Base-by-base conservation (phyloP, 2,797 vertebrate genomes). In the Hydrocynus forskahlii region DNA sequence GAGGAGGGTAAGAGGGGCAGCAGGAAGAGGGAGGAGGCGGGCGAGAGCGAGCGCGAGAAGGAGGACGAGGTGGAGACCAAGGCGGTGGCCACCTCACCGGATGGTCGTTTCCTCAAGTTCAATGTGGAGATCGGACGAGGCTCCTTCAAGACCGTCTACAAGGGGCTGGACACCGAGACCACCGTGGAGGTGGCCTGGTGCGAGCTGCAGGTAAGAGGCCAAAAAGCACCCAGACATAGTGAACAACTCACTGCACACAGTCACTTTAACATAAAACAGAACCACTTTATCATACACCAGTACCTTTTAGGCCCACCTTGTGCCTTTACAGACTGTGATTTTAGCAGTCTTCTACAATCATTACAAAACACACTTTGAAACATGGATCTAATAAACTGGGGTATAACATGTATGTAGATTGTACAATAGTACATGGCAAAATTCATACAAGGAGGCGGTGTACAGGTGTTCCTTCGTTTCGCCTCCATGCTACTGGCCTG, bases 101-200 rank as follows among this genome's bases (percentile, higher is more conserved):
- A 97, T 21, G 97, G 97, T 68, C 93, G 97, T 50, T 98, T 96
- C 90, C 96, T 99, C 57, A 98, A 98, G 86, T 99, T 98, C 90
- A 95, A 98, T 91, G 96, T 97, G 82, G 97, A 97, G 92, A 96
- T 98, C 64, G 97, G 97, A 66, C 95, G 95, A 80, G 97, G 97
- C 3, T 97, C 97, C 63, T 99, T 29, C 29, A 29, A 29, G 29
- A 29, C 29, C 29, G 29, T 29, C 29, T 29, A 29, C 29, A 29
- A 29, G 84, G 97, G 97, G 7, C 92, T 99, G 75, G 97, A 99
- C 90, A 98, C 97, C 0, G 97, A 98, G 90, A 98, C 96, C 76
- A 98, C 96, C 0, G 95, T 98, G 88, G 97, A 99, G 89, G 97
- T 98, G 89, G 97, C 97, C 4, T 99, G 97, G 97, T 99, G 97